A percentile compares a stretch with the other conserved stretches of the same genome.
These are phyloP conservation scores for Caerostris darwini DNA, from an alignment of 1,140 invertebrate species.

Conservation along the genomic window DNA sequence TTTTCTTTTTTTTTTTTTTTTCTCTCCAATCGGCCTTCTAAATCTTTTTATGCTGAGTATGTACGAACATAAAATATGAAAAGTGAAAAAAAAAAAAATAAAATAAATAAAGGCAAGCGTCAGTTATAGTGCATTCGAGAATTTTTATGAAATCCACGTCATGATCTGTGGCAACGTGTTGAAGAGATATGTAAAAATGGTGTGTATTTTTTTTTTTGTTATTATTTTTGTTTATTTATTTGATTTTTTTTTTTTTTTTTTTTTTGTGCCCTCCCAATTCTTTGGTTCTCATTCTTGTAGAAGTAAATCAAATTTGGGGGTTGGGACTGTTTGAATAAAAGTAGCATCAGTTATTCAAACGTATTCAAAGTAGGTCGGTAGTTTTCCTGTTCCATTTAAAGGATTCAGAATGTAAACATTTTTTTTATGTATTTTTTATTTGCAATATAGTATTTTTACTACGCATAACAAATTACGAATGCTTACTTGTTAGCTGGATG, in stretches of 20 bases:
- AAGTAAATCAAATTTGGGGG: constrained; percentile 60
- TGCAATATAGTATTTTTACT: background rate
- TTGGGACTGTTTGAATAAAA: constrained; percentile 59
- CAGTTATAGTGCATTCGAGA: background rate
- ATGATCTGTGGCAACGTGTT: constrained; percentile 60
- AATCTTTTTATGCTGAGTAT: constrained; percentile 56
- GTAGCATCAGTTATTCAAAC: constrained; percentile 63
- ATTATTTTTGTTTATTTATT: background rate
- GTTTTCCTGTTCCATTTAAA: constrained; percentile 6
- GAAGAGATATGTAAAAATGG: constrained; percentile 51
- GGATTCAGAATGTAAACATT: constrained; percentile 4
- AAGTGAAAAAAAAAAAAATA: background rate
- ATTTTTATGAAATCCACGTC: constrained; percentile 70
- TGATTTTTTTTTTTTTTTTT: no score
- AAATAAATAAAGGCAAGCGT: background rate
- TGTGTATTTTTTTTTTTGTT: background rate
- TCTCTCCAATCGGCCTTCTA: constrained; percentile 31
- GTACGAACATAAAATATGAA: constrained; percentile 52
- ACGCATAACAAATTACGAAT: constrained; percentile 10
- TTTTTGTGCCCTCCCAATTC: background rate
- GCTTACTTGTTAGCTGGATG: background rate
- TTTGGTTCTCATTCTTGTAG: background rate
- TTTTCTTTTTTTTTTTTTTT: background rate
- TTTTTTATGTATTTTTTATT: background rate
- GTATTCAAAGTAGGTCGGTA: constrained; percentile 55